Conservation (phyloP, 2,797 vertebrate species). For the Gallinago nigripennis region DNA sequence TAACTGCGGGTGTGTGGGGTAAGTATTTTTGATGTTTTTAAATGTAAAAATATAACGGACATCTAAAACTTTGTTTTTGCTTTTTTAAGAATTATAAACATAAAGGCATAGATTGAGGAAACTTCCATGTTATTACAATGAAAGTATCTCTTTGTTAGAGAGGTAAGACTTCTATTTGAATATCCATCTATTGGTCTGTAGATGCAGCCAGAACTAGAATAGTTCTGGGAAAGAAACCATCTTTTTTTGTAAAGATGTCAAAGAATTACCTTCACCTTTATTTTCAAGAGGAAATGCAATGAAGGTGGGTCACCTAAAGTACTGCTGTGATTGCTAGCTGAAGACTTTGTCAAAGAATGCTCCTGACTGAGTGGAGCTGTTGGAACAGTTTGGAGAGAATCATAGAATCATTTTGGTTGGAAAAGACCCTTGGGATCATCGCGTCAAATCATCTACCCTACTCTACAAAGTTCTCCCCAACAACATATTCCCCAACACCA, state of each 20-base stretch:
- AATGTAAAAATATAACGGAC: not conserved
- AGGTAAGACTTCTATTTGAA: not conserved
- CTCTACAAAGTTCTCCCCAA: no score
- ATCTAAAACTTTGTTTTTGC: not conserved
- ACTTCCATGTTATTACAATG: not conserved
- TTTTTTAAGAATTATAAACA: not conserved
- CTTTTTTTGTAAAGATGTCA: not conserved
- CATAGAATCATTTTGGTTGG: no score
- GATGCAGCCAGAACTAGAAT: not conserved
- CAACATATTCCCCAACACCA: no score
- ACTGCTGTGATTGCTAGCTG: not conserved
- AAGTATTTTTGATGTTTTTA: conserved; percentile 59
- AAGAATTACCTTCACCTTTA: not conserved
- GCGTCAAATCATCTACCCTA: no score
- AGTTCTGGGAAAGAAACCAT: not conserved
- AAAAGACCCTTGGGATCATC: no score
- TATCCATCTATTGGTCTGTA: not conserved
- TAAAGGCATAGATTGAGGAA: not conserved
- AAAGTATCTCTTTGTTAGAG: not conserved
- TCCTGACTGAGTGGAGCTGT: not conserved
- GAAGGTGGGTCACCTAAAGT: not conserved
- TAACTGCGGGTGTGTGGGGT: conserved; percentile 83
- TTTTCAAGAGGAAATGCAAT: not conserved
- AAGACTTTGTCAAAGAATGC: not conserved
- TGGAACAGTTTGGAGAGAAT: not conserved